These are phyloP conservation scores for Macrophya annulata DNA, from an alignment of 2,888 invertebrate species.

Conservation along the genomic window DNA sequence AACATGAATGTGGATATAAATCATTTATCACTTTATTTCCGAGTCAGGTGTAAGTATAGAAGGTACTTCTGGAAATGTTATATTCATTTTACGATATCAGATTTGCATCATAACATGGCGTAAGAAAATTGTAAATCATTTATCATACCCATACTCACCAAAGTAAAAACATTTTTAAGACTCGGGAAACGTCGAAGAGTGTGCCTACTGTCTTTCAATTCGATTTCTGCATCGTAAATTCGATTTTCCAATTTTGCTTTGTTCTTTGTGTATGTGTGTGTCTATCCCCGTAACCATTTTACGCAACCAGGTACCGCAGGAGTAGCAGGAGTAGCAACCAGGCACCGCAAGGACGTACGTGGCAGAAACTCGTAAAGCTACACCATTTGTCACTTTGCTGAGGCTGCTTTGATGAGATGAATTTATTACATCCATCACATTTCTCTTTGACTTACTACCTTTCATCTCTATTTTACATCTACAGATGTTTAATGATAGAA, in stretches of 20 bases:
- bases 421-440: conserved; percentile 20
- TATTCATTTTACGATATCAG: neutral
- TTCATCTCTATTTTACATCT: conserved; percentile 27
- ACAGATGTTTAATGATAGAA: conserved; percentile 6
- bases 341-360: too few species aligned
- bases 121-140: neutral
- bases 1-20: neutral
- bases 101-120: neutral
- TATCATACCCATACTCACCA: neutral
- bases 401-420: conserved; percentile 31
- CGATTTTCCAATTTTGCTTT: neutral
- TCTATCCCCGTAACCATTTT: neutral
- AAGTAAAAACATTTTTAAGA: neutral
- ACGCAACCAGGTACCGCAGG: neutral
- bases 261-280: neutral
- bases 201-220: neutral
- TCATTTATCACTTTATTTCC: neutral
- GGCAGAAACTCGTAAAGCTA: conserved; percentile 25
- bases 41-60: neutral
- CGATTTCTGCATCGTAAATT: conserved; percentile 23
- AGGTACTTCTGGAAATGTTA: neutral
- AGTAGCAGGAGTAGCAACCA: neutral
- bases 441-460: conserved; percentile 34
- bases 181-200: neutral
- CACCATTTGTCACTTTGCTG: conserved; percentile 34